Percentiles rank a stretch among this genome's conserved stretches.
Conservation (phyloP, 1,140 invertebrate genomes). For the Platyura marginata region DNA sequence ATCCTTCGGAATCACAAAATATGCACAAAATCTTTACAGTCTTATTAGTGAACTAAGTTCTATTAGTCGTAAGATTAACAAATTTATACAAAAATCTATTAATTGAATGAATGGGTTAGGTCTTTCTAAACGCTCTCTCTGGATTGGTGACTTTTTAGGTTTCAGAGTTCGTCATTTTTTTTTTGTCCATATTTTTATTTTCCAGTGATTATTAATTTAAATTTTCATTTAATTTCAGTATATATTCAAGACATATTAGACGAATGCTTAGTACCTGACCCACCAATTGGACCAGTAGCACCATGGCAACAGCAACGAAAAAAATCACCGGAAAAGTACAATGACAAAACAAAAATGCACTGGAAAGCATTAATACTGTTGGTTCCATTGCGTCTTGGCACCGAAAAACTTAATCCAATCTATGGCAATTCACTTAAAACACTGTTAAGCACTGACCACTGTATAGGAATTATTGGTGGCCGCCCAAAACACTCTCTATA, state of each 20-base stretch:
- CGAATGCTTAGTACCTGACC: conserved; percentile 35
- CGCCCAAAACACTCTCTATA: conserved; percentile 80
- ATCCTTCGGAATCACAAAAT: no score
- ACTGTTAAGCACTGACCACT: conserved; percentile 57
- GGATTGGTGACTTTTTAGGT: no score
- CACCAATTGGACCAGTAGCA: conserved; percentile 21
- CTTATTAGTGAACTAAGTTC: no score
- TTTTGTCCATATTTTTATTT: no score
- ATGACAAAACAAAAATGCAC: conserved; percentile 17
- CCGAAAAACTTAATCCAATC: conserved; percentile 64
- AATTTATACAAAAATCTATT: no score
- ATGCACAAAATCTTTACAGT: no score
- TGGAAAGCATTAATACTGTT: conserved; percentile 69
- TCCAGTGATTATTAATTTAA: not conserved
- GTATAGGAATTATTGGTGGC: conserved; percentile 82
- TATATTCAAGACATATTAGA: conserved; percentile 49
- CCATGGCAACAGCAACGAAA: conserved; percentile 13
- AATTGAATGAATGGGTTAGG: no score
- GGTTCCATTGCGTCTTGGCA: conserved; percentile 68
- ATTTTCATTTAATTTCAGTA: conserved; percentile 25
- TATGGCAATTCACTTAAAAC: conserved; percentile 67
- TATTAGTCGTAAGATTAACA: no score
- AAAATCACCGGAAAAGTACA: not conserved
- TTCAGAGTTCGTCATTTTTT: no score
- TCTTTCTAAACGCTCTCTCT: no score